Evolutionary conservation across 2,888 invertebrate genomes (phyloP).

Genomic region (Odontocerum albicorne): DNA sequence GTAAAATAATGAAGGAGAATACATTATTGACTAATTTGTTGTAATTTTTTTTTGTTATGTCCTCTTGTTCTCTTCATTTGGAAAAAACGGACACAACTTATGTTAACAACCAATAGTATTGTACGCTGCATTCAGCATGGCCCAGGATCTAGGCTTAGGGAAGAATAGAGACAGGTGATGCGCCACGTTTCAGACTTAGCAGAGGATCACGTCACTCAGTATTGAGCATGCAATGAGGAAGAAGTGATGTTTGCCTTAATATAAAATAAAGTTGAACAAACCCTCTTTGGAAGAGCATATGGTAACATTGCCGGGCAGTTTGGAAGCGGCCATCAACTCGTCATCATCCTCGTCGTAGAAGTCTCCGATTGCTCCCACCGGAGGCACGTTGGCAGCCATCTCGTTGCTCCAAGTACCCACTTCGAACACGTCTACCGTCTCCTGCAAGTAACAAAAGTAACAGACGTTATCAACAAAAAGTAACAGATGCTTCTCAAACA

Average conservation of each 20-base stretch:
- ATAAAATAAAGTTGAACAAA: slow-evolving; percentile 36
- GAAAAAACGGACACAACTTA: too few species aligned
- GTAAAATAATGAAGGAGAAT: too few species aligned
- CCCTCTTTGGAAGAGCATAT: slow-evolving; percentile 60
- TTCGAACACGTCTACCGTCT: slow-evolving; percentile 65
- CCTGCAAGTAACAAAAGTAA: slow-evolving; percentile 13
- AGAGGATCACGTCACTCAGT: too few species aligned
- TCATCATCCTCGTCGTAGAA: slow-evolving; percentile 53
- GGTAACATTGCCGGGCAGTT: slow-evolving; percentile 60
- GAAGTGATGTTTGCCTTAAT: not conserved
- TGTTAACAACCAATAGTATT: too few species aligned
- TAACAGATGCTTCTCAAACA: not conserved
- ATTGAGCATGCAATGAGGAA: too few species aligned
- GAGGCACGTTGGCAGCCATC: slow-evolving; percentile 67
- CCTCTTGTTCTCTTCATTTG: too few species aligned
- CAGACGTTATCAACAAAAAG: not conserved
- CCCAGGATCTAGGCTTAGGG: too few species aligned
- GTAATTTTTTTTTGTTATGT: too few species aligned
- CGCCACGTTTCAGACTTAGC: too few species aligned
- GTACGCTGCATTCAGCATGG: too few species aligned
- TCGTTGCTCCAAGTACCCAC: slow-evolving; percentile 93
- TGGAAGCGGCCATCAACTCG: slow-evolving; percentile 36
- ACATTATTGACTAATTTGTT: too few species aligned
- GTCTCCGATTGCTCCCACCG: slow-evolving; percentile 24
- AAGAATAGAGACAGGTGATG: too few species aligned